Percentiles rank a stretch among this genome's conserved stretches.
These are phyloP conservation scores for Argyrosomus regius DNA, from an alignment of 2,797 vertebrate species.

Conservation along the genomic window DNA sequence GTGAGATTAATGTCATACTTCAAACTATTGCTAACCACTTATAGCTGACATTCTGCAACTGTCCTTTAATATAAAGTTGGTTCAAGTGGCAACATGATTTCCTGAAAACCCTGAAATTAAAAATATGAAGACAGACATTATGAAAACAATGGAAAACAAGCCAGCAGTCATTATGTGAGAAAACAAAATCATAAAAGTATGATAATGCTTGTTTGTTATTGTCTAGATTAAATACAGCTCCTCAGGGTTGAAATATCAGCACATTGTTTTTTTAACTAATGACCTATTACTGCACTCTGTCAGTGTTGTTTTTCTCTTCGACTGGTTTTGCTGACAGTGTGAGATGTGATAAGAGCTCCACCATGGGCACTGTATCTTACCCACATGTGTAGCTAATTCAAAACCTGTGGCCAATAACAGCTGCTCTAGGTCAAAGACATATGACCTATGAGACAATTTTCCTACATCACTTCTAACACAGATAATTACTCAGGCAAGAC, in stretches of 20 bases:
- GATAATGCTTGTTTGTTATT: slow-evolving; percentile 61
- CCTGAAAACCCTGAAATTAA: neutral
- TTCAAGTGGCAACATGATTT: slow-evolving; percentile 11
- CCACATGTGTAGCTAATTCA: slow-evolving; percentile 79
- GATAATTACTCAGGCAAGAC: slow-evolving; percentile 74
- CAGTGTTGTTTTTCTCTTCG: slow-evolving; percentile 53
- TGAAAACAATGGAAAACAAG: neutral
- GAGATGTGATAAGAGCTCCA: slow-evolving; percentile 73
- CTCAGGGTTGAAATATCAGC: slow-evolving; percentile 51
- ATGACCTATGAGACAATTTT: slow-evolving; percentile 79
- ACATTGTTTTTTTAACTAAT: slow-evolving; percentile 60
- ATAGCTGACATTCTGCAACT: slow-evolving; percentile 13
- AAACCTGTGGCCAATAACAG: slow-evolving; percentile 78
- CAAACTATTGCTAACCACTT: slow-evolving; percentile 20
- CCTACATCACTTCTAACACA: slow-evolving; percentile 66
- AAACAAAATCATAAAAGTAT: slow-evolving; percentile 51
- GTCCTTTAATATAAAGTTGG: slow-evolving; percentile 1
- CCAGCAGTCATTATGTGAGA: neutral
- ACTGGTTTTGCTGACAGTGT: slow-evolving; percentile 74
- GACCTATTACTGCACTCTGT: slow-evolving; percentile 59
- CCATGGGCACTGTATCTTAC: slow-evolving; percentile 71
- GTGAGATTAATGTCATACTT: slow-evolving; percentile 40
- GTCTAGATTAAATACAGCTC: slow-evolving; percentile 56
- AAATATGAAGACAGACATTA: neutral
- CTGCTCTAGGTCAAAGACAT: slow-evolving; percentile 77